Percentiles rank a stretch among this genome's conserved stretches.
phyloP scores from a whole-genome alignment of 2,113 vertebrate genomes.

The Gallinago media region DNA sequence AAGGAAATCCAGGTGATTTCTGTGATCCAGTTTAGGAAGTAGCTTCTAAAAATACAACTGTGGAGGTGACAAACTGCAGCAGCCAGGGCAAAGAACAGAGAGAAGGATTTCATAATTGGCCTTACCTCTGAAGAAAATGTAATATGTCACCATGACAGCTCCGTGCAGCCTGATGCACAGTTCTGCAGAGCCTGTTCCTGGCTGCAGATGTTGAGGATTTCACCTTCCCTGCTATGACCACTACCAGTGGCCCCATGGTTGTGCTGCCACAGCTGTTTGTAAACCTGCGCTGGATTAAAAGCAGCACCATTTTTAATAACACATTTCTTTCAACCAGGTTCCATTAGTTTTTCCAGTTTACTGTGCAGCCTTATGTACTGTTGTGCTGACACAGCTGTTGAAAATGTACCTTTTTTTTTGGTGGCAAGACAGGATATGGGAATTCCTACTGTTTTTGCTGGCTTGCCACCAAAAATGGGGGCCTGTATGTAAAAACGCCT shows the following conservation, averaged over 20 bases:
- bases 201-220: not conserved
- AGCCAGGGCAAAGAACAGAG: not conserved
- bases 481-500: not conserved
- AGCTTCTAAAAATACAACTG: not conserved
- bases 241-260: not conserved
- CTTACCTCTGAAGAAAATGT: not conserved
- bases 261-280: constrained; percentile 19
- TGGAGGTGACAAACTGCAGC: not conserved
- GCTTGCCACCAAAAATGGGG: constrained; percentile 4
- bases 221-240: not conserved
- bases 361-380: not conserved
- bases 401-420: not conserved
- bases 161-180: not conserved
- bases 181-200: not conserved
- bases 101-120: not conserved
- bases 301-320: not conserved
- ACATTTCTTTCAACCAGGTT: not conserved
- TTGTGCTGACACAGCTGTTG: constrained; percentile 30
- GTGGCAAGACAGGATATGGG: constrained; percentile 12
- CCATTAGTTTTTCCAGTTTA: not conserved
- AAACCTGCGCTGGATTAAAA: not conserved
- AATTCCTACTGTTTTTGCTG: constrained; percentile 42
- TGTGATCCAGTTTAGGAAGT: not conserved
- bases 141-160: not conserved
- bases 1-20: not conserved